Base-by-base conservation (phyloP, 2,113 vertebrate genomes). In the Arvicanthis niloticus region DNA sequence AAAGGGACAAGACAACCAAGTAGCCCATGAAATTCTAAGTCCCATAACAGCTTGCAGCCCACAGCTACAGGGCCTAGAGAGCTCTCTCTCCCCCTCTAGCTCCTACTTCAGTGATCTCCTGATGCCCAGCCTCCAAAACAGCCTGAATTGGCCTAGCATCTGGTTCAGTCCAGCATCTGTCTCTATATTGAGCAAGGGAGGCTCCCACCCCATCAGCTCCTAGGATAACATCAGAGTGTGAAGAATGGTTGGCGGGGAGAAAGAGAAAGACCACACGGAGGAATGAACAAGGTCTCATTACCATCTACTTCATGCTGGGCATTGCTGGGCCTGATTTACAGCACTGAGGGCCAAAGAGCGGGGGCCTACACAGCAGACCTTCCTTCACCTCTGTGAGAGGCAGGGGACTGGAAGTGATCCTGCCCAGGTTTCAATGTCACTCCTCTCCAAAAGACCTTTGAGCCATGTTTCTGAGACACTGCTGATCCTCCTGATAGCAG, bases 261-360 rank as follows among this genome's bases (percentile, higher is more conserved):
- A 65, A 65, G 34, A 12, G 87, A 90, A 91, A 85, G 56, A 48
- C 16, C 70, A 12, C 1, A 17, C 7, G 21, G 29, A 37, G n/a
- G 16, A 5, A 56, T 40, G 8, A 19, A 34, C 29, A 58, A 87
- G 85, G 58, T n/a, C 29, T 37, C 3, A 0, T 26, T 11, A 34
- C 40, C 21, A 40, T 45, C 78, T 10, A 3, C 16, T n/a, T 67
- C 29, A 42, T 2, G 0, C 0, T 29, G 17, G 73, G 10, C 17
- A 1, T 21, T 13, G 24, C 65, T 1, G 0, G 37, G 48, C 51
- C 31, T 65, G 75, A 26, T 73, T 31, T 51, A 60, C 10, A 78
- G 22, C 12, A 22, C 62, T 29, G 81, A 56, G 3, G 26, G 48
- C 17, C 3, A 29, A 45, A 48, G 24, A 12, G 40, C 31, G 15